Evolutionary conservation across 1,140 invertebrate genomes (phyloP), one percentile per base, ranked within the genome.

Genomic region (Amphibalanus amphitrite): DNA sequence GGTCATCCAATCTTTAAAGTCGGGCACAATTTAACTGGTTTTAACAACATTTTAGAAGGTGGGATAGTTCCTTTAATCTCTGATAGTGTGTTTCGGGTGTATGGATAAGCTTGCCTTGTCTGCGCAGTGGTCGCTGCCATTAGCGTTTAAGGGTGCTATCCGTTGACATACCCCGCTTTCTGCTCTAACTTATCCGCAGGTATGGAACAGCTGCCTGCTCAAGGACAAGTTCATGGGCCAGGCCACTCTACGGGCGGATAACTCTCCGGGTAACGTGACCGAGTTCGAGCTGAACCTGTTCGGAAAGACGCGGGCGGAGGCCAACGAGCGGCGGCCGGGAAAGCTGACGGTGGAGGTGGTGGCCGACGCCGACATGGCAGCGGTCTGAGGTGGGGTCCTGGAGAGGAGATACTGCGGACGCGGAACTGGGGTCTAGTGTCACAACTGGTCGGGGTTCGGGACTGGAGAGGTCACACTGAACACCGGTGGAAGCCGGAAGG

Each of bases 161-260:
- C 6, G 6, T 6, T 70, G 69, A 30, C 26, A 3, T 6, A 30
- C 69, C n/a, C n/a, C n/a, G 59, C 28, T 70, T 28, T 15, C 74
- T 68, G 1, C 28, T 68, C 65, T 33, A 70, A 71, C 67, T 6
- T 71, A 33, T 15, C 23, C 59, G 26, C 71, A 82, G 81, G 74
- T 82, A 28, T 81, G 79, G 79, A 82, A 82, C 71, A 76, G 76
- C 59, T 82, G 82, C 72, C 73, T 78, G n/a, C 47, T 82, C 3
- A 77, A 81, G 72, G 80, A 82, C 73, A 78, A 79, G 68, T 83
- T 80, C 73, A 76, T 82, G 71, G 80, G 79, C 0, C 78, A 80
- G 71, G 79, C 78, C 1, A 75, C 77, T n/a, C 72, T 82, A 17
- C 28, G 69, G 33, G 75, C 74, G 4, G 73, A 73, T 6, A 71